These are phyloP conservation scores for Agrilus cyanescens DNA, from an alignment of 2,888 invertebrate genomes.

Conservation along the genomic window DNA sequence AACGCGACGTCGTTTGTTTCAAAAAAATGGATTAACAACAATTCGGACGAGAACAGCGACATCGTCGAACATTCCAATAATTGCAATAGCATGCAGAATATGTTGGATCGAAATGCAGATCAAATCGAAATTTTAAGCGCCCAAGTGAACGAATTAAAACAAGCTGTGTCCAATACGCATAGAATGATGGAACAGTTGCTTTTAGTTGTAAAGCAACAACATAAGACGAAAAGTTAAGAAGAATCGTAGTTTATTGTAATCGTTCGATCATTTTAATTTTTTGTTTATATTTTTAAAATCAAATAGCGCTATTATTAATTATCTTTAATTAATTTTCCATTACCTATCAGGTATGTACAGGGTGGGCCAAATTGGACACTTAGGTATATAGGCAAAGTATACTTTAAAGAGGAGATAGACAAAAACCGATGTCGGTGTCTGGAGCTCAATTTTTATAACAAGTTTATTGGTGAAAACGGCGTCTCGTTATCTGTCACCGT, in stretches of 20 bases:
- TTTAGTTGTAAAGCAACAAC: conserved; percentile 22
- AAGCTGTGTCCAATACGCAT: conserved; percentile 36
- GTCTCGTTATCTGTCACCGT: too few species aligned
- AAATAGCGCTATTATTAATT: too few species aligned
- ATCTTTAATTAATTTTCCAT: too few species aligned
- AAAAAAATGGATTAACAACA: conserved; percentile 53
- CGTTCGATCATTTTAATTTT: not conserved
- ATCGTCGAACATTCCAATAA: conserved; percentile 32
- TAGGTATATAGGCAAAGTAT: too few species aligned
- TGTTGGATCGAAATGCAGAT: conserved; percentile 56
- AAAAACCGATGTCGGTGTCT: too few species aligned
- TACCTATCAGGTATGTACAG: too few species aligned
- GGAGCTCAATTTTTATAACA: too few species aligned
- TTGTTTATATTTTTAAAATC: too few species aligned
- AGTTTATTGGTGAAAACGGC: too few species aligned
- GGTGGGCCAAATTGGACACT: too few species aligned
- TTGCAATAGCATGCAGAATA: conserved; percentile 47
- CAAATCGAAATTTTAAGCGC: conserved; percentile 53
- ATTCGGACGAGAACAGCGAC: conserved; percentile 32
- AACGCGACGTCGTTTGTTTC: conserved; percentile 51
- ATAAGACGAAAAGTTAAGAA: conserved; percentile 12
- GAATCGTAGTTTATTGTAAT: not conserved
- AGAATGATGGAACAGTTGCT: conserved; percentile 31
- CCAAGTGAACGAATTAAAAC: conserved; percentile 57
- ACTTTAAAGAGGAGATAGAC: too few species aligned